A percentile compares a stretch with the other conserved stretches of the same genome.
phyloP scores from a whole-genome alignment of 2,797 vertebrate genomes.

The Arrhamphus sclerolepis region DNA sequence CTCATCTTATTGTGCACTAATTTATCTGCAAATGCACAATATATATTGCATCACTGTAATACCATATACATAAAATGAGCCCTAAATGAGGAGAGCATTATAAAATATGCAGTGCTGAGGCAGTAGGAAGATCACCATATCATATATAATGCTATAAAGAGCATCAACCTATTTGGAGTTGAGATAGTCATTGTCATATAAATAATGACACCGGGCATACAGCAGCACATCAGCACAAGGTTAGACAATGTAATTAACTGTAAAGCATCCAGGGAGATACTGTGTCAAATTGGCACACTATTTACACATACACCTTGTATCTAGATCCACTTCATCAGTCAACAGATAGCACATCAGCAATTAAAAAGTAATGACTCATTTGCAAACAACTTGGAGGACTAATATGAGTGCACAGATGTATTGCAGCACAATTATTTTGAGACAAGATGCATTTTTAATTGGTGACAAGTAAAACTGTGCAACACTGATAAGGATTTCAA shows the following conservation, averaged over 20 bases:
- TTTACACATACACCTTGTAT: conserved; percentile 60
- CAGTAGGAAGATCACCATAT: conserved; percentile 35
- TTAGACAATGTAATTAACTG: conserved; percentile 83
- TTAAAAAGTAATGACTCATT: conserved; percentile 69
- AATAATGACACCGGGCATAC: conserved; percentile 58
- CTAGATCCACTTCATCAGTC: conserved; percentile 68
- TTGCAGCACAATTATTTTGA: conserved; percentile 8
- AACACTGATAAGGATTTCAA: neutral
- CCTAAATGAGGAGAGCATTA: conserved; percentile 44
- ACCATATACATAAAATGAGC: conserved; percentile 43
- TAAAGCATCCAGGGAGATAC: conserved; percentile 70
- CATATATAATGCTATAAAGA: conserved; percentile 39
- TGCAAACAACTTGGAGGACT: conserved; percentile 33
- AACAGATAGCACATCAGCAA: conserved; percentile 59
- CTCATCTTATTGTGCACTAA: conserved; percentile 8
- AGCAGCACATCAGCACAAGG: conserved; percentile 54
- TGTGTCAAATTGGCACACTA: conserved; percentile 75
- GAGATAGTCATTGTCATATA: conserved; percentile 45
- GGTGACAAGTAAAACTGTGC: conserved; percentile 7
- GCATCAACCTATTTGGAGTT: conserved; percentile 37
- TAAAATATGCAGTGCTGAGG: conserved; percentile 24
- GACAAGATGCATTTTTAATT: conserved; percentile 26
- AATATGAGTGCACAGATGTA: conserved; percentile 15
- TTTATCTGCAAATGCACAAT: conserved; percentile 23
- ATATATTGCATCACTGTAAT: conserved; percentile 10